Evolutionary conservation across 2,113 vertebrate species (phyloP), one percentile per base, ranked within the genome.

Genomic region (Nannobrachium achirus): DNA sequence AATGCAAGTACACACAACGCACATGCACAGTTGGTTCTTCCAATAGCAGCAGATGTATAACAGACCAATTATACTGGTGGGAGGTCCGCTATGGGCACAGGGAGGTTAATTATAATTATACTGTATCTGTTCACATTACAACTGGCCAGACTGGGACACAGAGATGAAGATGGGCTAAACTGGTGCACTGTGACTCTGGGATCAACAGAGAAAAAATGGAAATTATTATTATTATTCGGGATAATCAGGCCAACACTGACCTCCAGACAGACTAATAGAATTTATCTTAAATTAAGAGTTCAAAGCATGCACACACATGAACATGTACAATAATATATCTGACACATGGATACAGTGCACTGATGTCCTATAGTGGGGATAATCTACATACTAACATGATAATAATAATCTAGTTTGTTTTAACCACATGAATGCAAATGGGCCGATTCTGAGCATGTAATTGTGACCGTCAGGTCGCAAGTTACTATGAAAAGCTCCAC

Each of bases 1-100:
- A 72, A 52, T 49, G 11, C 3, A 19, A 53, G 42, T 5, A 33
- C 25, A 33, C 25, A 33, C 25, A 33, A 33, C 25, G 6, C 25
- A 33, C 25, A 33, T 5, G 6, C 25, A 33, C 25, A 33, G 69
- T 41, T 45, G 13, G 16, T 71, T 62, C 46, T 40, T 63, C 73
- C 73, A 71, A 73, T 72, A 85, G 70, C 56, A 78, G 61, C 84
- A 84, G 74, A 75, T 82, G 80, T 63, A 25, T 25, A 75, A 61
- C 71, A 64, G 42, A 76, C 67, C 87, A 90, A 88, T 88, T 81
- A 87, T 53, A 61, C 39, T 7, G 67, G 61, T 44, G 61, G 66
- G 77, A 76, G 75, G 58, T 56, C 44, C 62, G 52, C 51, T 56
- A 11, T 3, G 0, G 71, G 49, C 75, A 71, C 57, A 7, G 1